Evolutionary conservation across 2,888 invertebrate genomes (phyloP).

Genomic region (Patella ulyssiponensis): DNA sequence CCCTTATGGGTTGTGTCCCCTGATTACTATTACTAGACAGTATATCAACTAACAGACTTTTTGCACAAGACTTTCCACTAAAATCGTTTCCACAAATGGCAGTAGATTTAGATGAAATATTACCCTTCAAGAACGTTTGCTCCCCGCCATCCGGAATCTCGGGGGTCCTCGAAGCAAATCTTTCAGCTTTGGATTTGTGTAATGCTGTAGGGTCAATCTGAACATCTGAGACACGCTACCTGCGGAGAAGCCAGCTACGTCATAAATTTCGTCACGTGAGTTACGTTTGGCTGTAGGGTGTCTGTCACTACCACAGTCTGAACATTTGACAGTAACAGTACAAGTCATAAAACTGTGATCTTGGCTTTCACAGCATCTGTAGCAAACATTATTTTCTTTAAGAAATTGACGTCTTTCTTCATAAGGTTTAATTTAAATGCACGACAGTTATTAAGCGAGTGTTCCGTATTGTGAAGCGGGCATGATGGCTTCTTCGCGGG

Average conservation of each 20-base stretch:
- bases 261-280: no score
- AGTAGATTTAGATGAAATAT: no score
- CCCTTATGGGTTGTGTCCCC: no score
- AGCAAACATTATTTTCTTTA: neutral
- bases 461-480: neutral
- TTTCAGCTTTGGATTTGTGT: neutral
- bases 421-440: neutral
- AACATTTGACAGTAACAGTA: neutral
- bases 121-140: neutral
- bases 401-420: neutral
- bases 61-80: no score
- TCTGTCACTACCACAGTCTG: neutral
- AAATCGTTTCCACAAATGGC: no score
- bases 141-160: neutral
- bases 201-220: no score
- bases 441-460: neutral
- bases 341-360: neutral
- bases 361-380: neutral
- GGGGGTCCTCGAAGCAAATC: neutral
- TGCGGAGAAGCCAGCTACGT: no score
- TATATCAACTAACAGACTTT: no score
- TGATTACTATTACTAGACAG: no score
- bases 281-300: no score
- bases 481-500: neutral
- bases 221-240: no score